phyloP scores from a whole-genome alignment of 2,797 vertebrate genomes.

The Monodelphis domestica region DNA sequence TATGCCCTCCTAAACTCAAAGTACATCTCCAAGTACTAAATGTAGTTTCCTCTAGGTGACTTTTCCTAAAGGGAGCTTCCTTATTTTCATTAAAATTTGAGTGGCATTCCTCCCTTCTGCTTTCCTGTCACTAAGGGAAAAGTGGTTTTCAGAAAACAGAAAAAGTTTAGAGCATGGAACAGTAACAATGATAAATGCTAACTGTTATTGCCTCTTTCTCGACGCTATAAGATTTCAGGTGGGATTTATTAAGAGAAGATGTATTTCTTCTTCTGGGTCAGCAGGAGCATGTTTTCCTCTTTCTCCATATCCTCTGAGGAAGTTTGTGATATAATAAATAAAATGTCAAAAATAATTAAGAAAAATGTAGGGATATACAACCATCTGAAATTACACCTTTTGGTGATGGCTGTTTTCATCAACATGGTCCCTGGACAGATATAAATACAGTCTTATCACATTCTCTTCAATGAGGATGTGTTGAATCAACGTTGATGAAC shows the following conservation, averaged over 20 bases:
- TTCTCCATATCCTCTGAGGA: slow-evolving; percentile 83
- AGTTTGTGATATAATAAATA: slow-evolving; percentile 84
- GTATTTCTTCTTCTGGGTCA: slow-evolving; percentile 83
- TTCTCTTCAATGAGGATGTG: slow-evolving; percentile 80
- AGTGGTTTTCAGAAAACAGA: slow-evolving; percentile 66
- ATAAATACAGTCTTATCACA: slow-evolving; percentile 83
- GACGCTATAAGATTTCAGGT: slow-evolving; percentile 82
- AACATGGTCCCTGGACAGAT: slow-evolving; percentile 81
- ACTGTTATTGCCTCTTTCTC: slow-evolving; percentile 77
- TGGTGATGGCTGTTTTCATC: slow-evolving; percentile 79
- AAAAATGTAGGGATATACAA: slow-evolving; percentile 85
- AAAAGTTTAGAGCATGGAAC: slow-evolving; percentile 81
- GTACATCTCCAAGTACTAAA: neutral
- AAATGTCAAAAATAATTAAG: slow-evolving; percentile 89
- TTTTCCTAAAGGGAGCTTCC: neutral
- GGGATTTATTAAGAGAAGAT: slow-evolving; percentile 87
- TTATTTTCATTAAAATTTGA: neutral
- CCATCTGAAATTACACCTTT: slow-evolving; percentile 85
- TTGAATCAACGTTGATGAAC: slow-evolving; percentile 83
- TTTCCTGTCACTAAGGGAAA: slow-evolving; percentile 54
- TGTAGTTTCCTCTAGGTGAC: neutral
- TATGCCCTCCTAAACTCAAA: neutral
- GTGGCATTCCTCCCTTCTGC: neutral
- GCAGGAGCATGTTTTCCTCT: slow-evolving; percentile 80
- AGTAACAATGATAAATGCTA: slow-evolving; percentile 81